A percentile compares a stretch with the other conserved stretches of the same genome.
phyloP scores from a whole-genome alignment of 2,797 vertebrate species.

The Hemibagrus guttatus region DNA sequence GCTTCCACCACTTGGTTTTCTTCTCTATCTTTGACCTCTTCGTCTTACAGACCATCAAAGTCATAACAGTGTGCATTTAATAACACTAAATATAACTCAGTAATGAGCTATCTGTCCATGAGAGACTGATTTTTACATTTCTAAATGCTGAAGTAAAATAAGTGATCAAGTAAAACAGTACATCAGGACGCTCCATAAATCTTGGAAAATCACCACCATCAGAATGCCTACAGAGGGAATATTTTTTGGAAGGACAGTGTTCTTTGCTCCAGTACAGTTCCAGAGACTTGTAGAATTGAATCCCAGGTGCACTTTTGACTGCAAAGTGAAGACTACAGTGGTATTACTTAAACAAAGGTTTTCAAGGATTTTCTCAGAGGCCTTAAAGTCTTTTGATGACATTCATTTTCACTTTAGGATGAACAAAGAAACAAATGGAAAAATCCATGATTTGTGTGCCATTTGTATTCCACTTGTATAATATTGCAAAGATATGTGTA shows the following conservation, averaged over 20 bases:
- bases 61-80: too few relatives aligned
- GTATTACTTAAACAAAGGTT: neutral
- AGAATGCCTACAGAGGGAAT: neutral
- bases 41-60: too few relatives aligned
- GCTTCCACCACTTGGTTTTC: too few relatives aligned
- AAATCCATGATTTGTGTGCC: neutral
- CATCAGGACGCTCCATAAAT: neutral
- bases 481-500: too few relatives aligned
- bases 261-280: too few relatives aligned
- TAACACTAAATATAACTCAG: neutral
- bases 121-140: neutral
- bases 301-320: neutral
- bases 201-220: neutral
- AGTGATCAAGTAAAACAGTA: too few relatives aligned
- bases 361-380: too few relatives aligned
- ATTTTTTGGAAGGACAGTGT: neutral
- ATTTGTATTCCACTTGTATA: too few relatives aligned
- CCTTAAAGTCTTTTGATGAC: neutral
- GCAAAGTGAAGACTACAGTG: neutral
- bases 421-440: neutral
- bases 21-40: too few relatives aligned
- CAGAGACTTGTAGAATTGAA: neutral
- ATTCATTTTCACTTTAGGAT: too few relatives aligned
- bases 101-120: neutral
- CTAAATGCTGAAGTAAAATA: neutral